Conservation (phyloP, 2,113 vertebrate species). For the Saccopteryx bilineata region DNA sequence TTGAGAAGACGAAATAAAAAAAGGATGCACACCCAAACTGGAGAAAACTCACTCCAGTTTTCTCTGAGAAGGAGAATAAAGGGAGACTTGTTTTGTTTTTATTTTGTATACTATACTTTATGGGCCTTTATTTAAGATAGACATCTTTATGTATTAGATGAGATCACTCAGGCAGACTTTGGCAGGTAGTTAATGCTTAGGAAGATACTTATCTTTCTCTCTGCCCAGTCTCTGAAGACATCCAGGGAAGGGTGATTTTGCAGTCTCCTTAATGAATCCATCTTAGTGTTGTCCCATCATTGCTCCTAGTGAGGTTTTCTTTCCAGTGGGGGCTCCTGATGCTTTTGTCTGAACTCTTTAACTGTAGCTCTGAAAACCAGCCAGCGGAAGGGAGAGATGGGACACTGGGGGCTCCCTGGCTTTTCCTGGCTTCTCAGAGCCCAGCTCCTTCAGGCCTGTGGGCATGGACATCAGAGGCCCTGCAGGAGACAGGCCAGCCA, state of each 20-base stretch:
- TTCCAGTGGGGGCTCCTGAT: not conserved
- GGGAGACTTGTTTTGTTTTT: slow-evolving; percentile 18
- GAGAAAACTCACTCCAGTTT: not conserved
- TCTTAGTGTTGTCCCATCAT: not conserved
- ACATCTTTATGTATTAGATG: not conserved
- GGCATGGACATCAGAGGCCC: not conserved
- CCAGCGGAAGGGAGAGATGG: not conserved
- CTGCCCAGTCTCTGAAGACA: not conserved
- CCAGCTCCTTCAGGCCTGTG: not conserved
- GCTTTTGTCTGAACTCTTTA: slow-evolving; percentile 4
- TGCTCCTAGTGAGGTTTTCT: slow-evolving; percentile 24
- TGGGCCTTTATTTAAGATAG: slow-evolving; percentile 10
- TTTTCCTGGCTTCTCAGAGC: not conserved
- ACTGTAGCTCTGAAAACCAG: not conserved
- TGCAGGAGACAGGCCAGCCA: not conserved
- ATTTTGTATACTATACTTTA: not conserved
- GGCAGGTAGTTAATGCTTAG: not conserved
- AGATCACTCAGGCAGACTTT: not conserved
- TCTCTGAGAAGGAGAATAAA: slow-evolving; percentile 32
- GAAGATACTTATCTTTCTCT: not conserved
- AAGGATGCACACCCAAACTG: not conserved
- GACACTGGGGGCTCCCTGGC: not conserved
- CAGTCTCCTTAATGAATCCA: not conserved
- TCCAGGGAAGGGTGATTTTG: not conserved
- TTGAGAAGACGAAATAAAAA: not conserved